Conservation (phyloP, 2,797 vertebrate genomes). For the Enteromius trimaculatus region DNA sequence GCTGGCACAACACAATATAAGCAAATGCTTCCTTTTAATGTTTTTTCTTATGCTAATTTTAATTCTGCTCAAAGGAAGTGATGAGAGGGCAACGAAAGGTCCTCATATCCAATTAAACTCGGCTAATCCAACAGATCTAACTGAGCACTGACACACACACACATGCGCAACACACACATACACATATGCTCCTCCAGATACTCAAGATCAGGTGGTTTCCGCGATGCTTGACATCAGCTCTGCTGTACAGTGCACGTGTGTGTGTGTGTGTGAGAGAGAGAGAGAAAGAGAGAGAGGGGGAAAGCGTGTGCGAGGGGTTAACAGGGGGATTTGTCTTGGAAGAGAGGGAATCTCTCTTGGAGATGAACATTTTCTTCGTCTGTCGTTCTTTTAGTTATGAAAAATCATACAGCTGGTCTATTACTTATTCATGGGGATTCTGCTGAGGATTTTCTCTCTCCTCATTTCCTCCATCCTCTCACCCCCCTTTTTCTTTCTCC, state of each 20-base stretch:
- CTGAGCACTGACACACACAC: constrained; percentile 28
- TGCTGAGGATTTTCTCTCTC: constrained; percentile 62
- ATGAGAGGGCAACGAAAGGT: constrained; percentile 47
- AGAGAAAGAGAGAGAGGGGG: background rate
- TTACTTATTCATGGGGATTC: constrained; percentile 63
- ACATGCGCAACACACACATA: background rate
- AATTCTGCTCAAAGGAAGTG: constrained; percentile 52
- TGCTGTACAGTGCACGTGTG: background rate
- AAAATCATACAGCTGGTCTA: constrained; percentile 58
- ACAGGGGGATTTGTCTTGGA: constrained; percentile 46
- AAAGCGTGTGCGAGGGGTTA: background rate
- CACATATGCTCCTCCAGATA: constrained; percentile 23
- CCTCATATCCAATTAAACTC: constrained; percentile 55
- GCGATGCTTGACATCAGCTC: constrained; percentile 33
- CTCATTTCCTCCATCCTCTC: constrained; percentile 39
- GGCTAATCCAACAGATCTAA: constrained; percentile 53
- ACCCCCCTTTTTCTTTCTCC: constrained; percentile 4
- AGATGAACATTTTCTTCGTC: constrained; percentile 53
- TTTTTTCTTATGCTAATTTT: constrained; percentile 42
- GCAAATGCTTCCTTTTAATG: constrained; percentile 7
- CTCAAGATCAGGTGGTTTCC: constrained; percentile 18
- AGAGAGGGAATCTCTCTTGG: constrained; percentile 45
- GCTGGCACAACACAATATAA: constrained; percentile 21
- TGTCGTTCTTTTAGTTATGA: constrained; percentile 56
- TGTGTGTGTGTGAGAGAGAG: background rate